These are phyloP conservation scores for Botia almorhae DNA, from an alignment of 2,797 vertebrate genomes.

Conservation along the genomic window DNA sequence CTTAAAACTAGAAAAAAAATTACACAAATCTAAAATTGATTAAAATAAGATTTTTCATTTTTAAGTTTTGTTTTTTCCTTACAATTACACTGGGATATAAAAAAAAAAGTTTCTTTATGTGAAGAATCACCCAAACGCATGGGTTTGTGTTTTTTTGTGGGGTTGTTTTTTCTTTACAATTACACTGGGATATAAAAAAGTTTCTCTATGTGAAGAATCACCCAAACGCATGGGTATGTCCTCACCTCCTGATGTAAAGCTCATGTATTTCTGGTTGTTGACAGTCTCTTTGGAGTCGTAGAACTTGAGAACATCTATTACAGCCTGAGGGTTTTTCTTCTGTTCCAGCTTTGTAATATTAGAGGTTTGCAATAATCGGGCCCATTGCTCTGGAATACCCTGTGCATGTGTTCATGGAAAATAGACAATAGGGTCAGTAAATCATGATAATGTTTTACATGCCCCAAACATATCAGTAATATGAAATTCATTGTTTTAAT, in stretches of 20 bases:
- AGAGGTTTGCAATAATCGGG: constrained; percentile 93
- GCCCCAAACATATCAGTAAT: neutral
- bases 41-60: no score
- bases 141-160: neutral
- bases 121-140: neutral
- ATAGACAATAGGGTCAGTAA: neutral
- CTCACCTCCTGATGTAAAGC: constrained; percentile 97
- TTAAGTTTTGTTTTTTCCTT: no score
- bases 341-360: constrained; percentile 99
- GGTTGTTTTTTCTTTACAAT: no score
- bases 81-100: no score
- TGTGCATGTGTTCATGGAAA: constrained; percentile 58
- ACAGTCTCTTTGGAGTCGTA: constrained; percentile 99
- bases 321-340: constrained; percentile 99
- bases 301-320: constrained; percentile 97
- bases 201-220: neutral
- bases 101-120: neutral
- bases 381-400: constrained; percentile 99
- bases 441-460: neutral
- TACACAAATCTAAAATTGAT: no score
- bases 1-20: no score
- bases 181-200: neutral
- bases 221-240: neutral
- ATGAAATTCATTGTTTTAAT: neutral
- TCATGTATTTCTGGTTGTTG: constrained; percentile 99